Evolutionary conservation across 2,797 vertebrate species (phyloP).

Genomic region (Malurus leucopterus): DNA sequence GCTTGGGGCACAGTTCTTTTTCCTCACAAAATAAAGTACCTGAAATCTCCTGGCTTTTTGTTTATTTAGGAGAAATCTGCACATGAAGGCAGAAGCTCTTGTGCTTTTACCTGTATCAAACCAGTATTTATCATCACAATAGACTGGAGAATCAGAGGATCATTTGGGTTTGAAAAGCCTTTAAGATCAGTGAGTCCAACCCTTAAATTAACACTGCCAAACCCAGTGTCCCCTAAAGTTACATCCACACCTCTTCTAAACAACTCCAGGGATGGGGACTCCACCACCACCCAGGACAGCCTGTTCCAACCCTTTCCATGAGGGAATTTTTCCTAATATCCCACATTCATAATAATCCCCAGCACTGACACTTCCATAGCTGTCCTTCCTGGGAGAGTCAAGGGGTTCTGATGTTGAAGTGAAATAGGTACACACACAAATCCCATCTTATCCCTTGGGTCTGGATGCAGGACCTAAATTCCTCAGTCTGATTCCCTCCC

Average conservation of each 20-base stretch:
- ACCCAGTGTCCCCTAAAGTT: background rate
- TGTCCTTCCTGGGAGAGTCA: background rate
- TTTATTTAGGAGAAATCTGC: conserved; percentile 20
- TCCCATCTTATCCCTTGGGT: background rate
- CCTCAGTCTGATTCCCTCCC: background rate
- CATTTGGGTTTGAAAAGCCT: background rate
- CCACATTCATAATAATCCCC: background rate
- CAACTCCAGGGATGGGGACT: background rate
- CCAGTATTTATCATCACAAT: background rate
- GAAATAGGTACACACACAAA: background rate
- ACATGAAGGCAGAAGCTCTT: background rate
- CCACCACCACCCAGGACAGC: background rate
- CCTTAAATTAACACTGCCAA: background rate
- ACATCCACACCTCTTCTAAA: background rate
- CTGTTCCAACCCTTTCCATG: background rate
- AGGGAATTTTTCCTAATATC: background rate
- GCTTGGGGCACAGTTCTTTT: background rate
- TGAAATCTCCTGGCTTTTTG: background rate
- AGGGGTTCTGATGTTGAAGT: background rate
- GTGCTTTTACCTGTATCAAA: background rate
- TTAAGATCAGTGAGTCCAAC: rapidly evolving
- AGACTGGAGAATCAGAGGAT: background rate
- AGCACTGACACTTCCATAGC: background rate
- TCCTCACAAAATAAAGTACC: background rate
- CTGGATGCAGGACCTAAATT: background rate